Conservation (phyloP, 2,797 vertebrate genomes). For the Hozukius guyotensis region DNA sequence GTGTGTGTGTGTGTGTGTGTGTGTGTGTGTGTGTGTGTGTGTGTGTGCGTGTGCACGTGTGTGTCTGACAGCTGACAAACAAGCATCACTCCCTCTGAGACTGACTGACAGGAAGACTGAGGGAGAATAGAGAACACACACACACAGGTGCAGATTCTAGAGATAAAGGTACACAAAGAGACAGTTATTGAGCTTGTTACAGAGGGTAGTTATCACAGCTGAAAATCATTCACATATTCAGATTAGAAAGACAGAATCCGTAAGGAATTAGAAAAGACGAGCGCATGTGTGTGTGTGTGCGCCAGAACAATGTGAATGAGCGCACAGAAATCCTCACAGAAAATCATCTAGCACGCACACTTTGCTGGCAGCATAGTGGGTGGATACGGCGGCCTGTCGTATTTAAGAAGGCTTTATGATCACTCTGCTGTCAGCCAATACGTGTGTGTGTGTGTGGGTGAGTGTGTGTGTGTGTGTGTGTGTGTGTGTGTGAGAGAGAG, state of each 20-base stretch:
- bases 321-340: background rate
- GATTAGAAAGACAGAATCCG: background rate
- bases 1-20: background rate
- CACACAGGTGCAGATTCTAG: background rate
- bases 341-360: background rate
- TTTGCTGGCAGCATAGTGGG: slow-evolving; percentile 3
- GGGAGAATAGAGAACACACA: slow-evolving; percentile 27
- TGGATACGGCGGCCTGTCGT: background rate
- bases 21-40: background rate
- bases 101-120: slow-evolving; percentile 53
- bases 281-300: background rate
- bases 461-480: slow-evolving; percentile 5
- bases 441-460: background rate
- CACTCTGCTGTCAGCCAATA: slow-evolving; percentile 38
- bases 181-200: slow-evolving; percentile 10
- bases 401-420: slow-evolving; percentile 36
- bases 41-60: background rate
- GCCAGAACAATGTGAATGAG: background rate
- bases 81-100: slow-evolving; percentile 44
- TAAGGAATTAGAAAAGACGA: background rate
- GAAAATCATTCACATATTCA: slow-evolving; percentile 29
- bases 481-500: background rate
- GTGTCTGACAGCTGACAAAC: slow-evolving; percentile 61
- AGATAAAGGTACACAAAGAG: slow-evolving; percentile 22
- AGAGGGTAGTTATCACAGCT: slow-evolving; percentile 6